Conservation (phyloP, 2,113 vertebrate species). For the Albula goreensis region DNA sequence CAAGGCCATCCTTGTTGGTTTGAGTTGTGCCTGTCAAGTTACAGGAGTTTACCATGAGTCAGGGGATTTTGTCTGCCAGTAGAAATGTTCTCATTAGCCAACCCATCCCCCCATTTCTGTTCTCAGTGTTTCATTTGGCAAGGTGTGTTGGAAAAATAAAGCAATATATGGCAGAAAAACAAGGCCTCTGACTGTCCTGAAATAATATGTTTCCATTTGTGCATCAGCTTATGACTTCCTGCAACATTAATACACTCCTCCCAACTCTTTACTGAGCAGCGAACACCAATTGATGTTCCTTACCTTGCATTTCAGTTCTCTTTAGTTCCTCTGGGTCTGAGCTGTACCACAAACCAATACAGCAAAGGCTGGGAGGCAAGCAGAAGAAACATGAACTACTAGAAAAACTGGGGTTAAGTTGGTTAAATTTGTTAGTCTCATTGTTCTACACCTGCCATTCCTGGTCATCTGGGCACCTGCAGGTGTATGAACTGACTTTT, state of each 20-base stretch:
- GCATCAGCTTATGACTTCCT: conserved; percentile 54
- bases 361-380: background rate
- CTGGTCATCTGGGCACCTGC: too few species aligned
- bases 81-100: background rate
- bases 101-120: background rate
- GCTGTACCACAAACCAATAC: background rate
- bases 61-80: background rate
- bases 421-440: too few species aligned
- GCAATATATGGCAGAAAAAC: conserved; percentile 48
- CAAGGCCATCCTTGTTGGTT: too few species aligned
- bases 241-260: conserved; percentile 56
- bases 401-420: background rate
- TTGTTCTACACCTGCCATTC: background rate
- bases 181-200: conserved; percentile 27
- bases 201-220: conserved; percentile 69
- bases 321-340: conserved; percentile 6
- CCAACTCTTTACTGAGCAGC: conserved; percentile 45
- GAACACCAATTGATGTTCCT: conserved; percentile 52
- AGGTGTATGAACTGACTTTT: too few species aligned
- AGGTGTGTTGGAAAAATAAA: conserved; percentile 42
- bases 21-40: too few species aligned
- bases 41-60: background rate
- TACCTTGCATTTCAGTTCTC: conserved; percentile 38
- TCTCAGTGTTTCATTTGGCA: conserved; percentile 55
- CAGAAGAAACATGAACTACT: background rate